Conservation (phyloP, 37 sponge, comb jelly and placozoan genomes). For the Eunapius fragilis region DNA sequence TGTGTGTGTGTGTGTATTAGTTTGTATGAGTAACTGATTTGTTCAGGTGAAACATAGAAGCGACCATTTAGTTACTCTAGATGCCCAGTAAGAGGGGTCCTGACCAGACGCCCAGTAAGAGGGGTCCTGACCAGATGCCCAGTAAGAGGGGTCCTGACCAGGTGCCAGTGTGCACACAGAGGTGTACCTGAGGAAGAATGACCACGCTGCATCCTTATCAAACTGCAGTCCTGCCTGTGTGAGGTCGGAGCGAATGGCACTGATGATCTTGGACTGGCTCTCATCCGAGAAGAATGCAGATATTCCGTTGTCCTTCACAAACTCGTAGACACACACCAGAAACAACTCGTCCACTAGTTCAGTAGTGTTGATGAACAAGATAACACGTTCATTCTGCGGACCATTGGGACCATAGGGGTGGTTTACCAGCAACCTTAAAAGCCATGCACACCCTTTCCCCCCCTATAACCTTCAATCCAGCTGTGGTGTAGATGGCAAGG, state of each 20-base stretch:
- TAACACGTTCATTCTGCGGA: constrained; percentile 49
- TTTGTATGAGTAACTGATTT: too few relatives aligned
- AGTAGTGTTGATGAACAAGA: constrained; percentile 37
- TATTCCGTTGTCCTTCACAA: constrained; percentile 70
- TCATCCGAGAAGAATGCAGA: constrained; percentile 75
- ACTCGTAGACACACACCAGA: constrained; percentile 64
- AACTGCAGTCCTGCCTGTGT: constrained; percentile 69
- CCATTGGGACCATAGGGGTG: too few relatives aligned
- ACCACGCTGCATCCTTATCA: constrained; percentile 60
- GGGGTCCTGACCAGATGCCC: too few relatives aligned
- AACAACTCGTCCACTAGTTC: constrained; percentile 44
- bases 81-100: too few relatives aligned
- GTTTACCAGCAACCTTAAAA: background rate
- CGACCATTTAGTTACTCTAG: too few relatives aligned
- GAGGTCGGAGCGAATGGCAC: constrained; percentile 71
- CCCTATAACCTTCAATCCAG: constrained; percentile 61
- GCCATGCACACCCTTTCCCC: background rate
- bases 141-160: too few relatives aligned
- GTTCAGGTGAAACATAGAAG: too few relatives aligned
- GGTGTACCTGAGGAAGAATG: constrained; percentile 82
- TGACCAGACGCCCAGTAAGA: too few relatives aligned
- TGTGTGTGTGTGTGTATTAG: background rate
- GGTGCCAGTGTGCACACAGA: too few relatives aligned
- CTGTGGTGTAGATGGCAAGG: constrained; percentile 37
- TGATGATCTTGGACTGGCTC: constrained; percentile 68